phyloP scores from a whole-genome alignment of 2,888 invertebrate genomes.

The Anthrax anthrax region DNA sequence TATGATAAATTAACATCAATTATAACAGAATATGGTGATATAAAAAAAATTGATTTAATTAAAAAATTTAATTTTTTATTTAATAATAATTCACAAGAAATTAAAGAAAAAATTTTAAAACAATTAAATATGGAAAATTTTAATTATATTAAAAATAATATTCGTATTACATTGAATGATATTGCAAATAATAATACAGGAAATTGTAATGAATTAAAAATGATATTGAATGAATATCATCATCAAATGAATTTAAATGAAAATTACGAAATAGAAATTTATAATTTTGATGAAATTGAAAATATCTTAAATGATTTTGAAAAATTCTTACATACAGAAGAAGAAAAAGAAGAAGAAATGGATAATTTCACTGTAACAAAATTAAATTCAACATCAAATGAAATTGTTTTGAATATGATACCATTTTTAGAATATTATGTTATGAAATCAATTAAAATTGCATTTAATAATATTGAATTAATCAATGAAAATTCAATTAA shows the following conservation, averaged over 20 bases:
- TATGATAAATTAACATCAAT: conserved; percentile 19
- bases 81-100: conserved; percentile 1
- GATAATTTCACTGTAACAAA: no score
- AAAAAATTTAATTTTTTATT: conserved; percentile 15
- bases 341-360: neutral
- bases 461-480: neutral
- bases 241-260: no score
- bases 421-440: conserved; percentile 23
- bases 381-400: neutral
- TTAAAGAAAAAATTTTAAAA: neutral
- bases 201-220: no score
- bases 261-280: no score
- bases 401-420: conserved; percentile 13
- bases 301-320: neutral
- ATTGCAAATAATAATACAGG: no score
- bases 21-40: conserved; percentile 23
- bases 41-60: conserved; percentile 17
- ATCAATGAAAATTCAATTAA: no score
- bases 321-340: neutral
- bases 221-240: no score
- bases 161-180: no score
- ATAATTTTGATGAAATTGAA: neutral
- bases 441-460: conserved; percentile 14
- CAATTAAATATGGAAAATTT: no score
- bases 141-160: no score